Conservation (phyloP, 2,797 vertebrate species). For the Dryobates pubescens region DNA sequence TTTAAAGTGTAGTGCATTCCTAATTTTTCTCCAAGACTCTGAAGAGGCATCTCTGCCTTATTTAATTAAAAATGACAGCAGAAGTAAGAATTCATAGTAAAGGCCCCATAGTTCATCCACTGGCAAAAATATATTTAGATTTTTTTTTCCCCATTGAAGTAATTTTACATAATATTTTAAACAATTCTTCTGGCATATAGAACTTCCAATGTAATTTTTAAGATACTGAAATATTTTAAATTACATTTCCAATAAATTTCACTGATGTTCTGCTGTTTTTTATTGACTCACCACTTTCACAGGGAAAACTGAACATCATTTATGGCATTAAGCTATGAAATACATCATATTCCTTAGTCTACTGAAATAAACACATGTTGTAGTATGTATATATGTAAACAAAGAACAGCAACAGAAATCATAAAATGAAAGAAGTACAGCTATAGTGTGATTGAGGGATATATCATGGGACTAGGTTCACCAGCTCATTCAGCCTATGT, state of each 20-base stretch:
- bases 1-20: too few relatives aligned
- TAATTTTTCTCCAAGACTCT: too few relatives aligned
- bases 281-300: background rate
- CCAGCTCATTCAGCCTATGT: background rate
- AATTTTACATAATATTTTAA: background rate
- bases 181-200: background rate
- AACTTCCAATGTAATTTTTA: background rate
- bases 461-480: background rate
- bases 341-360: background rate
- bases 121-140: background rate
- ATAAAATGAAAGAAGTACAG: background rate
- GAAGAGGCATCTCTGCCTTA: too few relatives aligned
- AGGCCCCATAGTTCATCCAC: background rate
- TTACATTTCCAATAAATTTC: background rate
- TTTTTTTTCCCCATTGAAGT: background rate
- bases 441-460: background rate
- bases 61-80: background rate
- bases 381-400: background rate
- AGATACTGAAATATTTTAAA: background rate
- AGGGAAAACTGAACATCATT: background rate
- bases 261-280: background rate
- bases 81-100: background rate
- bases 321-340: background rate
- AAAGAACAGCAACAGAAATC: background rate
- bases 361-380: background rate